A percentile compares a stretch with the other conserved stretches of the same genome.
phyloP scores from a whole-genome alignment of 2,888 invertebrate genomes.

The Drosophila birchii region DNA sequence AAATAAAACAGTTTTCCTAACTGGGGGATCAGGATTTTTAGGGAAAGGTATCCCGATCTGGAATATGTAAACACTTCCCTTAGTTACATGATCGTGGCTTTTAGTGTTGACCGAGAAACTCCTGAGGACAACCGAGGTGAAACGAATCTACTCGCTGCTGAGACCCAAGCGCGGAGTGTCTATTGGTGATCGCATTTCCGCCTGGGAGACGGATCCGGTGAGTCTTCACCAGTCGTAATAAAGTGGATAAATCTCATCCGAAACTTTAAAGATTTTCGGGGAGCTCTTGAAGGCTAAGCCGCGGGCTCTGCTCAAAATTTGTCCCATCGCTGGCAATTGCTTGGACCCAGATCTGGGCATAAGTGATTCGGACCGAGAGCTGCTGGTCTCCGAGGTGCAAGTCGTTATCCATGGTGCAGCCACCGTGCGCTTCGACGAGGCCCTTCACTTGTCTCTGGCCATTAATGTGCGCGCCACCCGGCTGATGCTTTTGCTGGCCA shows the following conservation, averaged over 20 bases:
- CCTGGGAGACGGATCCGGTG: conserved; percentile 12
- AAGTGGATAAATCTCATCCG: not conserved
- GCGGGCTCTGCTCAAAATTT: conserved; percentile 12
- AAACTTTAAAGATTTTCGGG: conserved; percentile 10
- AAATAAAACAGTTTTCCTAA: conserved; percentile 87
- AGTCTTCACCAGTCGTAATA: not conserved
- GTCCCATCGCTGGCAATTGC: conserved; percentile 31
- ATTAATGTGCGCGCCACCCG: conserved; percentile 89
- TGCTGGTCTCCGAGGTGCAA: conserved; percentile 50
- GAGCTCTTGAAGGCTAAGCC: conserved; percentile 19
- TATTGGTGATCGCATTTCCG: conserved; percentile 83
- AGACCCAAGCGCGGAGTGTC: conserved; percentile 85
- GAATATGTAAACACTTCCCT: not conserved
- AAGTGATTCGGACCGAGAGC: conserved; percentile 12
- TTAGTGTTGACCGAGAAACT: conserved; percentile 87
- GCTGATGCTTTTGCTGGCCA: conserved; percentile 87
- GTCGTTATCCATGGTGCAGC: conserved; percentile 40
- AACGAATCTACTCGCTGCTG: conserved; percentile 86
- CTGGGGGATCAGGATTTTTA: conserved; percentile 87
- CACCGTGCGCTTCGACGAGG: conserved; percentile 37
- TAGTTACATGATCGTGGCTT: not conserved
- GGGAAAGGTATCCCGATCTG: conserved; percentile 81
- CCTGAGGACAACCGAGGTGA: conserved; percentile 86
- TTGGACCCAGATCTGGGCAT: conserved; percentile 24
- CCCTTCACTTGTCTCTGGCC: conserved; percentile 87